Evolutionary conservation across 2,888 invertebrate genomes (phyloP), one percentile per base, ranked within the genome.

Genomic region (Acanthosepion esculentum): DNA sequence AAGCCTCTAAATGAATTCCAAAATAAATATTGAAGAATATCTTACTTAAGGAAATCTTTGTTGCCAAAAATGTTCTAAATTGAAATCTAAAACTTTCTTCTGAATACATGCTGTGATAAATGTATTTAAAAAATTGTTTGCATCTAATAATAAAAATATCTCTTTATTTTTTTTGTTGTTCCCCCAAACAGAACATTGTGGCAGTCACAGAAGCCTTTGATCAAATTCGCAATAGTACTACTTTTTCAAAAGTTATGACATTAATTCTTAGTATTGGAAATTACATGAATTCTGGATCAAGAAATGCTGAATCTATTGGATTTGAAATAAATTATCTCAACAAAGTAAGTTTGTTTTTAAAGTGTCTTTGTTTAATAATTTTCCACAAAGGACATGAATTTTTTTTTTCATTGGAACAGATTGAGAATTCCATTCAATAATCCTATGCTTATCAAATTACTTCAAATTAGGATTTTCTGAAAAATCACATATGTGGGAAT

Each of bases 311-410:
- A 95, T 99, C 99, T 0, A 98, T 99, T 96, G 99, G 99, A 1
- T 99, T 99, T 97, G 99, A 99, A 97, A 99, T 99, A 96, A 99
- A 98, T 97, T 99, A 99, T 97, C 98, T 99, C 23, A 98, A 99
- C 0, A 99, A 99, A 98, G 99, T 99, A 94, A 95, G 95, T 94
- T 8, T 23, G 55, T 53, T 78, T 48, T 94, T 18, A 29, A 29
- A 15, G 23, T 48, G 50, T 48, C 26, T 93, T 12, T 50, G 50
- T 50, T 50, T 50, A 50, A 50, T 50, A 50, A 50, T 50, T 15
- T 50, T 50, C 8, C 8, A 50, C 50, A 12, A 8, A 50, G 50
- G 50, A 50, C 50, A 50, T 7, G 8, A 8, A 50, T 50, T 5
- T 50, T 15, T 50, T 10, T 50, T 50, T 50, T 50, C 4, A 50